Evolutionary conservation across 2,888 invertebrate genomes (phyloP).

Genomic region (Thymelicus acteon): DNA sequence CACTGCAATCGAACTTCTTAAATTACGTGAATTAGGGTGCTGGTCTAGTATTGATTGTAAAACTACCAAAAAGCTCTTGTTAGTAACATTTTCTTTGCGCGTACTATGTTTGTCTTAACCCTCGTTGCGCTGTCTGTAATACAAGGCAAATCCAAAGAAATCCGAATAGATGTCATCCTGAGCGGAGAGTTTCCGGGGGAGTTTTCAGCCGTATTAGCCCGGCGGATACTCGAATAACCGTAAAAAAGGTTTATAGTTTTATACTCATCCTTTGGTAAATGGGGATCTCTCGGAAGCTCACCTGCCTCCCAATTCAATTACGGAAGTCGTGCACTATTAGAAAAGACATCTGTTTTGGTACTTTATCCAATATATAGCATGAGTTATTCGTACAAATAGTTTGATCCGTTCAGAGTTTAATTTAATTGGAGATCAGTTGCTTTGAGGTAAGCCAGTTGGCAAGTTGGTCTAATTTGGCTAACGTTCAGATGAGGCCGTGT

Average conservation of each 20-base stretch:
- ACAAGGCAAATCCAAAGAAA: slow-evolving; percentile 10
- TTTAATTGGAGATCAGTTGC: no score
- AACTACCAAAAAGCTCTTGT: slow-evolving; percentile 22
- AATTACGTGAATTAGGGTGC: no score
- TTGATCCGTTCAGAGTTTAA: no score
- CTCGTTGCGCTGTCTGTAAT: slow-evolving; percentile 9
- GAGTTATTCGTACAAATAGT: no score
- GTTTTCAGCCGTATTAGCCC: slow-evolving; percentile 44
- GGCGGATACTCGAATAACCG: slow-evolving; percentile 41
- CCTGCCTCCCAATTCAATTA: slow-evolving; percentile 30
- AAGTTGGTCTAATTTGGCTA: no score
- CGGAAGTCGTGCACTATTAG: slow-evolving; percentile 3
- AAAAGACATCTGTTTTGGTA: slow-evolving; percentile 8
- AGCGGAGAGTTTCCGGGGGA: slow-evolving; percentile 39
- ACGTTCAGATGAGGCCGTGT: no score
- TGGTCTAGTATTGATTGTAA: no score
- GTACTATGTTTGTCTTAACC: slow-evolving; percentile 9
- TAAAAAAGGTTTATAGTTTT: slow-evolving; percentile 44
- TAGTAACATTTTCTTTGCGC: background rate
- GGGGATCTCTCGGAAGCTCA: slow-evolving; percentile 18
- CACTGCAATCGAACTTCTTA: no score
- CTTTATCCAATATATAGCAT: background rate
- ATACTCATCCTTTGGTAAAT: slow-evolving; percentile 24
- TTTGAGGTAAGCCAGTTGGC: no score
- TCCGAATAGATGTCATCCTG: slow-evolving; percentile 18